Conservation (phyloP, 2,888 invertebrate genomes). For the Hemistola chrysoprasaria region DNA sequence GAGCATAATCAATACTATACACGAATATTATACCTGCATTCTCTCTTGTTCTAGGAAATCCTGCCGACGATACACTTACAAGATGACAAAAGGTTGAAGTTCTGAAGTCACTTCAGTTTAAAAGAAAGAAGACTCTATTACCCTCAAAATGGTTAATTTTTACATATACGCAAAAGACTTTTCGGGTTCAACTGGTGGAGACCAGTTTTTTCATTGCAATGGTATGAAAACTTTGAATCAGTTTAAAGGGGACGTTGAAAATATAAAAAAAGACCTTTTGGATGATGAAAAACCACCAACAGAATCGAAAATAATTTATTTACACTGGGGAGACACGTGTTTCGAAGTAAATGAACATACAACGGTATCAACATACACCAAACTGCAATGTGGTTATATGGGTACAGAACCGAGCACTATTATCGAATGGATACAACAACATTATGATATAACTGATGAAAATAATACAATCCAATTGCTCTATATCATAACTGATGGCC, state of each 20-base stretch:
- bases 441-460: constrained; percentile 14
- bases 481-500: constrained; percentile 42
- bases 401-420: constrained; percentile 28
- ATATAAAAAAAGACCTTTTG: constrained; percentile 24
- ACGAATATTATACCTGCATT: too few species aligned
- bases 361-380: constrained; percentile 15
- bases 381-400: background rate
- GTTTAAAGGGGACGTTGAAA: constrained; percentile 33
- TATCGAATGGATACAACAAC: constrained; percentile 23
- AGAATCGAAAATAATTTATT: constrained; percentile 35
- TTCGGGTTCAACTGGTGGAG: background rate
- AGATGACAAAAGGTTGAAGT: too few species aligned
- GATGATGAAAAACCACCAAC: constrained; percentile 14
- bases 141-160: too few species aligned
- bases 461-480: constrained; percentile 34
- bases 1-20: too few species aligned
- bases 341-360: constrained; percentile 32
- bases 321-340: constrained; percentile 39
- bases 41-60: too few species aligned
- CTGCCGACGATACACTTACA: too few species aligned
- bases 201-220: constrained; percentile 29
- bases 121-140: too few species aligned
- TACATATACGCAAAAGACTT: too few species aligned
- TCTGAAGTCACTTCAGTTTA: too few species aligned
- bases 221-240: constrained; percentile 33